Percentiles rank a stretch among this genome's conserved stretches.
Conservation (phyloP, 1,140 invertebrate genomes). For the Aporrectodea caliginosa region DNA sequence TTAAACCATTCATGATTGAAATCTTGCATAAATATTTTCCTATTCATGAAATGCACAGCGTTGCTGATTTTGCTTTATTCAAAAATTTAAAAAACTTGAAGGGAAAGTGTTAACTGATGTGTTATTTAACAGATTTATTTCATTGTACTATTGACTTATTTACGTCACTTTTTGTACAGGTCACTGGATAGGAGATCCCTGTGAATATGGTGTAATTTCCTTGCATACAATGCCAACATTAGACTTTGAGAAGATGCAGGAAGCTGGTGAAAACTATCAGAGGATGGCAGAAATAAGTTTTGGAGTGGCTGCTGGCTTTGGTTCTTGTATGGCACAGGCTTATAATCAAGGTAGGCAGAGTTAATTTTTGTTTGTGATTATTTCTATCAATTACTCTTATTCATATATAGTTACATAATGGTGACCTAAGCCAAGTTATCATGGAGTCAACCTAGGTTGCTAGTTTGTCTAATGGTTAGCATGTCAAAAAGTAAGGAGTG, state of each 20-base stretch:
- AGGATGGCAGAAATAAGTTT: constrained; percentile 64
- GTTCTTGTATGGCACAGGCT: constrained; percentile 75
- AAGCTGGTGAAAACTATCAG: constrained; percentile 60
- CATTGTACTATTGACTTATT: not conserved
- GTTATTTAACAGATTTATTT: not conserved
- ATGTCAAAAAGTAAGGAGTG: no score
- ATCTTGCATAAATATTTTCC: no score
- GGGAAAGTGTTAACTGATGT: constrained; percentile 6
- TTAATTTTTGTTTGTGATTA: no score
- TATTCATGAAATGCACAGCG: no score
- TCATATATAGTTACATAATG: no score
- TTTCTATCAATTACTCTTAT: no score
- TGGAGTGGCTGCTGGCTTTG: constrained; percentile 67
- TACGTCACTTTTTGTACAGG: constrained; percentile 56
- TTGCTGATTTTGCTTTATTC: no score
- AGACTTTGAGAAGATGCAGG: constrained; percentile 50
- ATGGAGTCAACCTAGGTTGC: no score
- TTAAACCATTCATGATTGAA: no score
- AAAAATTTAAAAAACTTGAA: no score
- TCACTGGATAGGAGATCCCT: constrained; percentile 72
- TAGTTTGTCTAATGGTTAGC: no score
- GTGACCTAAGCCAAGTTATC: no score
- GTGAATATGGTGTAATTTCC: constrained; percentile 72
- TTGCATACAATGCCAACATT: constrained; percentile 20
- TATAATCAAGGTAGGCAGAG: constrained; percentile 71